Evolutionary conservation across 2,888 invertebrate species (phyloP), one percentile per base, ranked within the genome.

Genomic region (Lepidonotus clava): DNA sequence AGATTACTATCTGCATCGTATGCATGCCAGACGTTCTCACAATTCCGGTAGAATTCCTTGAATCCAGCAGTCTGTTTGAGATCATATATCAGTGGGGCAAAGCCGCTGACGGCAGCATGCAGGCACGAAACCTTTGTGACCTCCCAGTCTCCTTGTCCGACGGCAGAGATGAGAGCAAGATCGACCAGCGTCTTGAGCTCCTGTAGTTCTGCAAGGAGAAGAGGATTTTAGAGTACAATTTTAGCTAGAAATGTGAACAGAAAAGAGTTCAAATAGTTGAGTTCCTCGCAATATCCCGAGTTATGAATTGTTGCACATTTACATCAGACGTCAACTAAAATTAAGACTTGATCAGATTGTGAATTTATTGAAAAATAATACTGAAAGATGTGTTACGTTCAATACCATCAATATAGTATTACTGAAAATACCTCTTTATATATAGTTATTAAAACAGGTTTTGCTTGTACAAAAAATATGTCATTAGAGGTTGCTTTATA

Each of bases 41-140:
- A 93, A 18, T 88, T 89, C 1, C 87, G 87, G 34, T 92, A 84
- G 80, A 93, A 90, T n/a, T 88, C 87, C 1, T 84, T 53, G 71
- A 90, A 92, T 21, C 88, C 91, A 61, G 88, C 88, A 4, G 88
- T 61, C 38, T 86, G 40, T 18, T 90, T 84, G 21, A 92, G 88
- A 77, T 92, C 91, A 89, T 92, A 93, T 56, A 93, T 93, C 36
- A 93, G 90, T 14, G 93, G 92, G 32, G 93, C 91, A 88, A 91
- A 93, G 38, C 92, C 93, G 5, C 91, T 92, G 14, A 91, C 92
- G 5, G 93, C 92, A 4, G 92, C 89, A 85, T 92, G 92, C 1
- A 93, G 90, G 87, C 91, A 91, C 84, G 91, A 90, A n/a, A 93
- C 93, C 85, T 90, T 90, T 24, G 86, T 88, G 1, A 92, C 91